Evolutionary conservation across 2,888 invertebrate species (phyloP).

Genomic region (Melanchra persicariae): DNA sequence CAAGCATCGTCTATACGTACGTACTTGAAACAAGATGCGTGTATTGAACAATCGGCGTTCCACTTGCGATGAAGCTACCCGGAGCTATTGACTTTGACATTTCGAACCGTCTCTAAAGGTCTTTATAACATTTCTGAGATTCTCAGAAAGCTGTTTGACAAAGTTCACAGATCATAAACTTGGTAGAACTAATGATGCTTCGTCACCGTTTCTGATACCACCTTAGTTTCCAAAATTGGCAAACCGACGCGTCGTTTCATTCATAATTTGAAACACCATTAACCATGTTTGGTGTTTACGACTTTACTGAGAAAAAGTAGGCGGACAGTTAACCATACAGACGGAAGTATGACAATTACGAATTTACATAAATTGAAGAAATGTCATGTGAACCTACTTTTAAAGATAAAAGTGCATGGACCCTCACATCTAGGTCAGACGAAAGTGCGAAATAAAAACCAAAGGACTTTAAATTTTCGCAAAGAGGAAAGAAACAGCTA

Average conservation of each 20-base stretch:
- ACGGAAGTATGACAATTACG: conserved; percentile 38
- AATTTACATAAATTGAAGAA: conserved; percentile 39
- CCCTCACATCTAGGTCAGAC: neutral
- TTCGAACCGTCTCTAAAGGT: conserved; percentile 21
- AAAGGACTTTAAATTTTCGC: neutral
- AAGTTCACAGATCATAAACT: conserved; percentile 17
- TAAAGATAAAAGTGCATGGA: conserved; percentile 1
- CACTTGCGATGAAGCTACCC: conserved; percentile 22
- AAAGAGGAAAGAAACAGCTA: neutral
- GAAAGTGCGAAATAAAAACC: neutral
- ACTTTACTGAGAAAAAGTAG: conserved; percentile 36
- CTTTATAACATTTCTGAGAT: neutral
- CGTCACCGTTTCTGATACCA: conserved; percentile 9
- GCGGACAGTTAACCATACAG: conserved; percentile 33
- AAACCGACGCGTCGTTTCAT: conserved; percentile 6
- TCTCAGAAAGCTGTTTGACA: conserved; percentile 18
- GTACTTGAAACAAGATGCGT: conserved; percentile 21
- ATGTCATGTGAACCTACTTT: conserved; percentile 19
- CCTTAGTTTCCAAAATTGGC: neutral
- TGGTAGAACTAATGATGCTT: conserved; percentile 4
- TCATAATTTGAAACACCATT: conserved; percentile 12
- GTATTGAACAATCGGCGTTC: conserved; percentile 41
- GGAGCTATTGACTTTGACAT: conserved; percentile 39
- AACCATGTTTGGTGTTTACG: conserved; percentile 45
- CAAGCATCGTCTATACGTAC: conserved; percentile 27